Base-by-base conservation (phyloP, 1,140 invertebrate species). In the Spodoptera frugiperda region DNA sequence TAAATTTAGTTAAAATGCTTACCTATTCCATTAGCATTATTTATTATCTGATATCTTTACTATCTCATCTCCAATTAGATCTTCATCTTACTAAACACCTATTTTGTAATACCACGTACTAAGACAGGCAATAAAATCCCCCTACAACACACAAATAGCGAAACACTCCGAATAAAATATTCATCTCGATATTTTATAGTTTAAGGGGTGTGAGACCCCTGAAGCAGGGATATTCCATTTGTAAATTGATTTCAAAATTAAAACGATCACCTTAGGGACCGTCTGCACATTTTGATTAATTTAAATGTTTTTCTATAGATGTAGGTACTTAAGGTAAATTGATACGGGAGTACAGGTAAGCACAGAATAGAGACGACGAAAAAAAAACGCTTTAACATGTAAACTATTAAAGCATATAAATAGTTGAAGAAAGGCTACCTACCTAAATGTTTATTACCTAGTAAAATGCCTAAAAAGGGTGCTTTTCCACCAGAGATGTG, bases 231-330 rank as follows among this genome's bases (percentile, higher is more conserved):
- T 46, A 67, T 74, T 54, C 72, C 78, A 83, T 85, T 83, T 81
- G 78, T 83, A 81, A 85, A 85, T 82, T 78, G 78, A 83, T 85
- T 85, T 85, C 79, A 68, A 80, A 80, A 77, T 85, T 80, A 79
- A 82, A 78, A 82, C 68, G 72, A 59, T 75, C 73, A 77, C 81
- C 77, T 82, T 67, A 77, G 80, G 80, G 82, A 81, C 78, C 68
- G 80, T 79, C 77, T 83, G 57, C 8, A 77, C 15, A 15, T 44
- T 79, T 84, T 77, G 77, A 82, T 80, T 78, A 82, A 75, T 53
- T 75, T 63, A 48, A 46, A 61, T 49, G 53, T 71, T 71, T 49
- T 21, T 46, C 19, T 33, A 21, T 61, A 46, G 11, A 1, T 51
- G 44, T 54, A 11, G 49, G 15, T 61, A 33, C 15, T 30, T 15